A percentile compares a stretch with the other conserved stretches of the same genome.
Conservation (phyloP, 2,797 vertebrate genomes). For the Thunnus albacares region DNA sequence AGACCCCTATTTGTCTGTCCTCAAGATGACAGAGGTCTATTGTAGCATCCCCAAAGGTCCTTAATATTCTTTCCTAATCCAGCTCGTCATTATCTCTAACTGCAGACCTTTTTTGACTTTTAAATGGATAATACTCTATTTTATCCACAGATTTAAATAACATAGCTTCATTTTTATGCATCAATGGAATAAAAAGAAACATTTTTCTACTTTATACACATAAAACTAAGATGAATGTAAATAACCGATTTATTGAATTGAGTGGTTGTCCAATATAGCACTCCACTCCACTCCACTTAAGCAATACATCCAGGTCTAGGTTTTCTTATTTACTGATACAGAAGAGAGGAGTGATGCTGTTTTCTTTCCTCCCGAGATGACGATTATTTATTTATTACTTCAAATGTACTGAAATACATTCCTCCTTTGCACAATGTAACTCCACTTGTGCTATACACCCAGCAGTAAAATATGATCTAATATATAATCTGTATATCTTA, state of each 20-base stretch:
- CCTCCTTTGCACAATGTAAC: too few species aligned
- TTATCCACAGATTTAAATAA: not conserved
- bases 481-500: too few species aligned
- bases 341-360: not conserved
- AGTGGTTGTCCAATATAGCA: not conserved
- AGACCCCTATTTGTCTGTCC: not conserved
- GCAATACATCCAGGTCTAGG: not conserved
- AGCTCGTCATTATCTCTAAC: constrained; percentile 10
- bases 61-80: not conserved
- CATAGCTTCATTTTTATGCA: not conserved
- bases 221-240: constrained; percentile 2
- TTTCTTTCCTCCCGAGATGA: not conserved
- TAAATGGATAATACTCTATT: not conserved
- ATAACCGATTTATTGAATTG: not conserved
- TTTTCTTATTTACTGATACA: constrained; percentile 5
- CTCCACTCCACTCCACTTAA: too few species aligned
- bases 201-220: too few species aligned
- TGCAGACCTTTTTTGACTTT: not conserved
- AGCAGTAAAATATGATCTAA: not conserved
- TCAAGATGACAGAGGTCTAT: constrained; percentile 12
- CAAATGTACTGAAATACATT: too few species aligned
- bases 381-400: not conserved
- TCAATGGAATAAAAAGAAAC: not conserved
- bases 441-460: not conserved
- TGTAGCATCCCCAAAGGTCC: not conserved